A percentile compares a stretch with the other conserved stretches of the same genome.
Evolutionary conservation across 2,888 invertebrate genomes (phyloP).

Genomic region (Sussaba pulchella): DNA sequence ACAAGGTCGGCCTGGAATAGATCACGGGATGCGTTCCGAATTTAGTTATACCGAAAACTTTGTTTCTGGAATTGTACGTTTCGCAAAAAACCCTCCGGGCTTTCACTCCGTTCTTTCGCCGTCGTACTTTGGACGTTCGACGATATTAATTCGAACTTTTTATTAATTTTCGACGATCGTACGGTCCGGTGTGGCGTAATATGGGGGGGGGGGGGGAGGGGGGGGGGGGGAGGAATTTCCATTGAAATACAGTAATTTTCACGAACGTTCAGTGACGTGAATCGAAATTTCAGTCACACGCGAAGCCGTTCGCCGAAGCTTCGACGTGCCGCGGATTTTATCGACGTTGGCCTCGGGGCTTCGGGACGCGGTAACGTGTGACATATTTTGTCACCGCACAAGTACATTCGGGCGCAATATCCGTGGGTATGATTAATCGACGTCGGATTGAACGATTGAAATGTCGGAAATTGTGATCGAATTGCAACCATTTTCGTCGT

Average conservation of each 20-base stretch:
- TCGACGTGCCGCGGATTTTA: not conserved
- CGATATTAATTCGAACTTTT: constrained; percentile 1
- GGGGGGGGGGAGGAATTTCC: not conserved
- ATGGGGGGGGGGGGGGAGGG: not conserved
- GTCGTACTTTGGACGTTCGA: not conserved
- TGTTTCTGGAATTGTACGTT: constrained; percentile 27
- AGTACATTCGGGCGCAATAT: not conserved
- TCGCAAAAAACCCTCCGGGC: not conserved
- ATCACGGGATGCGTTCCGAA: constrained; percentile 39
- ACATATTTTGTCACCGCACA: not conserved
- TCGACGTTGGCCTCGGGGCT: constrained; percentile 32
- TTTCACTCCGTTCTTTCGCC: not conserved
- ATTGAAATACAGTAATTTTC: no score
- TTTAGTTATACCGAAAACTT: constrained; percentile 28
- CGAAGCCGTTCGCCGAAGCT: not conserved
- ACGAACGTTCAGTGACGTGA: constrained; percentile 18
- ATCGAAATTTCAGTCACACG: constrained; percentile 29
- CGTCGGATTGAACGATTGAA: no score
- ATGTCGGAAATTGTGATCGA: no score
- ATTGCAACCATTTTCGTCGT: no score
- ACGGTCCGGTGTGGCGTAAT: not conserved
- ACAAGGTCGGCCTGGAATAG: constrained; percentile 60
- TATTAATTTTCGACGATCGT: constrained; percentile 4
- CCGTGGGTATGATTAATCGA: not conserved
- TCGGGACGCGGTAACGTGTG: not conserved